A percentile compares a stretch with the other conserved stretches of the same genome.
phyloP scores from a whole-genome alignment of 2,113 vertebrate genomes.

The Hippocampus barbouri region DNA sequence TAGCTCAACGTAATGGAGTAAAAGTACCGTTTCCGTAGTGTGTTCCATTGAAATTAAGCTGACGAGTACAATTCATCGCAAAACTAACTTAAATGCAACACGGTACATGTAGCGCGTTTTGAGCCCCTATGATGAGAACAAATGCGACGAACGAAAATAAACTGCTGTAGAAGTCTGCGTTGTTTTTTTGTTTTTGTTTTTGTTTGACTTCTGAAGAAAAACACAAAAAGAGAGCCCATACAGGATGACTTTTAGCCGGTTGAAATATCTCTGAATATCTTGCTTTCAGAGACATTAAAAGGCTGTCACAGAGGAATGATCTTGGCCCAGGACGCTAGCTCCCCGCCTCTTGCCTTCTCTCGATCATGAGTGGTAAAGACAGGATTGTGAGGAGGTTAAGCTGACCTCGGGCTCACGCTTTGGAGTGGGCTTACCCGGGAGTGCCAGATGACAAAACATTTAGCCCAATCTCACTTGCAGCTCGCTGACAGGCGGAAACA shows the following conservation, averaged over 20 bases:
- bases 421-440: conserved; percentile 62
- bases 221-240: neutral
- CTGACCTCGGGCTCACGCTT: conserved; percentile 61
- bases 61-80: too few species aligned
- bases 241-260: neutral
- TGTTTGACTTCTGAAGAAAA: neutral
- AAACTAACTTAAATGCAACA: too few species aligned
- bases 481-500: conserved; percentile 72
- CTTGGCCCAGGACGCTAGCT: conserved; percentile 34
- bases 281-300: conserved; percentile 40
- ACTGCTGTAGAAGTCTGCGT: too few species aligned
- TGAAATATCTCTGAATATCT: neutral
- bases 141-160: too few species aligned
- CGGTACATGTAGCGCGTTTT: too few species aligned
- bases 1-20: too few species aligned
- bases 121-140: too few species aligned
- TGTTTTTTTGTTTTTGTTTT: too few species aligned
- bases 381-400: conserved; percentile 54
- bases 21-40: too few species aligned
- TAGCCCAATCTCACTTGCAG: conserved; percentile 64
- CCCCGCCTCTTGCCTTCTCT: conserved; percentile 2
- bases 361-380: conserved; percentile 26
- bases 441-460: conserved; percentile 72
- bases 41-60: too few species aligned
- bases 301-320: conserved; percentile 47